Evolutionary conservation across 1,140 invertebrate genomes (phyloP).

Genomic region (Hypothenemus hampei): DNA sequence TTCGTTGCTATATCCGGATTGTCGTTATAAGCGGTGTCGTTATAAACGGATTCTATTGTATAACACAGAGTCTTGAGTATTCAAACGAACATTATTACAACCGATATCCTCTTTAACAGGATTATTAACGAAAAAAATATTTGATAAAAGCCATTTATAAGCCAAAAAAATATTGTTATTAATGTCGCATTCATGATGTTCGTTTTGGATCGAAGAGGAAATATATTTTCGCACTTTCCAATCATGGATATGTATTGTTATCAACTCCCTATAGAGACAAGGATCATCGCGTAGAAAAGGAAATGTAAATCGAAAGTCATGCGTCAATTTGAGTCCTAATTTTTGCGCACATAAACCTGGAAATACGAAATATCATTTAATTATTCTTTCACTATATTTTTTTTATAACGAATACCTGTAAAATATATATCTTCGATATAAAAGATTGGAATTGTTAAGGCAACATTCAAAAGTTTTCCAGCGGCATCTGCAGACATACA

Average conservation of each 20-base stretch:
- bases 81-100: too few species aligned
- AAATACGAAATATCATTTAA: too few species aligned
- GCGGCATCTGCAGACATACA: conserved; percentile 69
- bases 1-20: too few species aligned
- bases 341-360: conserved; percentile 28
- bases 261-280: conserved; percentile 24
- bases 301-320: conserved; percentile 28
- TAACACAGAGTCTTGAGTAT: too few species aligned
- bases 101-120: too few species aligned
- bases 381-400: too few species aligned
- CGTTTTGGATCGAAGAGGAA: conserved; percentile 9
- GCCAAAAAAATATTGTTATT: conserved; percentile 21
- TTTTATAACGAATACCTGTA: conserved; percentile 71
- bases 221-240: conserved; percentile 14
- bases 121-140: too few species aligned
- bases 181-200: conserved; percentile 15
- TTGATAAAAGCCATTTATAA: conserved; percentile 28
- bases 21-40: too few species aligned
- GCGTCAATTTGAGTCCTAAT: conserved; percentile 15
- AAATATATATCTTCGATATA: conserved; percentile 84
- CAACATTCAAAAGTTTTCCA: conserved; percentile 60
- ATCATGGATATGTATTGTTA: conserved; percentile 27
- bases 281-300: conserved; percentile 11
- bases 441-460: conserved; percentile 63
- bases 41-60: too few species aligned